phyloP scores from a whole-genome alignment of 2,888 invertebrate species.

The Himalopsyche anomala region DNA sequence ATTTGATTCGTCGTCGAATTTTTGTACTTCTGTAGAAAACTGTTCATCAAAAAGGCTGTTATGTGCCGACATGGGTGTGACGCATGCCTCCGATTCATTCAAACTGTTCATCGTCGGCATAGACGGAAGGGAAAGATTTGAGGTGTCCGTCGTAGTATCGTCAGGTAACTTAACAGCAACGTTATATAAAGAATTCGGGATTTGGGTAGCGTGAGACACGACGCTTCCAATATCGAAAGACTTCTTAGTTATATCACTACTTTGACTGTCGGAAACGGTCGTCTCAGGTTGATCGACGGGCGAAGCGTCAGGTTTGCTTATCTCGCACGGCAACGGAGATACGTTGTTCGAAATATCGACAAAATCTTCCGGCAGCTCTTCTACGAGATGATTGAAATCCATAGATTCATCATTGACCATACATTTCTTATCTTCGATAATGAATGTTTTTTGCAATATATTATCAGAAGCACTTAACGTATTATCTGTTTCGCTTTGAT shows the following conservation, averaged over 20 bases:
- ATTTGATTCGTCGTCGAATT: not conserved
- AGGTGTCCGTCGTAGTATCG: not conserved
- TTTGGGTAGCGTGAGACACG: conserved; percentile 5
- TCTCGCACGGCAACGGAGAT: not conserved
- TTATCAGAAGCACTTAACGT: conserved; percentile 20
- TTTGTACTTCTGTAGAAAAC: not conserved
- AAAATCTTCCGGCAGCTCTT: conserved; percentile 36
- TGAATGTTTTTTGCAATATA: conserved; percentile 3
- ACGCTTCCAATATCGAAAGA: conserved; percentile 38
- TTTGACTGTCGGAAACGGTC: conserved; percentile 4
- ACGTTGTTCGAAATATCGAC: conserved; percentile 4
- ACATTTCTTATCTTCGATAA: conserved; percentile 27
- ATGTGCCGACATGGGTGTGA: conserved; percentile 9
- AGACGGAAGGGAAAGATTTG: conserved; percentile 3
- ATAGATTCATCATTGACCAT: conserved; percentile 11
- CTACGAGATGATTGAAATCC: conserved; percentile 3
- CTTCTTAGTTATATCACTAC: conserved; percentile 21
- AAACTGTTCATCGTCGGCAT: conserved; percentile 25
- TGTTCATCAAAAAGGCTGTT: not conserved
- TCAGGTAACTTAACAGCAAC: not conserved
- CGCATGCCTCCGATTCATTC: not conserved
- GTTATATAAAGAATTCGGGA: not conserved
- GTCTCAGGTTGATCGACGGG: not conserved
- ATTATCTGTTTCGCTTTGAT: conserved; percentile 18
- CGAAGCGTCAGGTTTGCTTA: not conserved